Percentiles rank a stretch among this genome's conserved stretches.
These are phyloP conservation scores for Tympanoctomys barrerae DNA, from an alignment of 2,797 vertebrate species.

Conservation along the genomic window DNA sequence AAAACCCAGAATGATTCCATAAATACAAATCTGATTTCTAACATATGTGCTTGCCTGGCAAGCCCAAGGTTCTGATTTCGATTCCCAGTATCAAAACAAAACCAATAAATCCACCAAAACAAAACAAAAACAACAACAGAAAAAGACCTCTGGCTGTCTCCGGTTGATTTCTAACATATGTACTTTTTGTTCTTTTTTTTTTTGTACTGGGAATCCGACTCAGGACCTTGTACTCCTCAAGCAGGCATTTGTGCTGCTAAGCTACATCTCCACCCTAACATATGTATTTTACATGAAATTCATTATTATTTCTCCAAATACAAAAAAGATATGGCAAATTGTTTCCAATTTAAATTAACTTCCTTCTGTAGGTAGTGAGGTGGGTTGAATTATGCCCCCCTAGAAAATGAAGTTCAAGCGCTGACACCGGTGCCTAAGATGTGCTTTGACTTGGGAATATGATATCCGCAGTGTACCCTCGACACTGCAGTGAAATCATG, in stretches of 20 bases:
- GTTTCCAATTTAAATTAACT: slow-evolving; percentile 36
- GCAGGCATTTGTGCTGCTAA: too few species aligned
- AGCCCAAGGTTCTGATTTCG: too few species aligned
- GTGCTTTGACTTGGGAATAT: neutral
- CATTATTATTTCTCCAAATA: slow-evolving; percentile 6
- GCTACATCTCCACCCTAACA: neutral
- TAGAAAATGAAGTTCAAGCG: neutral
- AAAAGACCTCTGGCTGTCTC: too few species aligned
- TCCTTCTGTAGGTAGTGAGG: neutral
- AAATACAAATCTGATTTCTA: slow-evolving; percentile 26
- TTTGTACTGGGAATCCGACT: too few species aligned
- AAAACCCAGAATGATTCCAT: neutral
- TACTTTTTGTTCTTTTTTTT: too few species aligned
- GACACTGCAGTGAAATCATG: neutral
- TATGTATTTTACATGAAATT: neutral
- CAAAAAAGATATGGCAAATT: neutral
- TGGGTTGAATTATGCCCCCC: neutral
- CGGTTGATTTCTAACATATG: neutral
- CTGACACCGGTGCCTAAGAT: neutral
- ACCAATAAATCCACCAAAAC: too few species aligned
- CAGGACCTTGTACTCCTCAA: too few species aligned
- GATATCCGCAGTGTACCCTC: neutral
- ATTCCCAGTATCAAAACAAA: too few species aligned
- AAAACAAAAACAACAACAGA: too few species aligned
- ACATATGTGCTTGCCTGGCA: neutral